Conservation (phyloP, 2,797 vertebrate genomes). For the Crocodylus rhombifer region DNA sequence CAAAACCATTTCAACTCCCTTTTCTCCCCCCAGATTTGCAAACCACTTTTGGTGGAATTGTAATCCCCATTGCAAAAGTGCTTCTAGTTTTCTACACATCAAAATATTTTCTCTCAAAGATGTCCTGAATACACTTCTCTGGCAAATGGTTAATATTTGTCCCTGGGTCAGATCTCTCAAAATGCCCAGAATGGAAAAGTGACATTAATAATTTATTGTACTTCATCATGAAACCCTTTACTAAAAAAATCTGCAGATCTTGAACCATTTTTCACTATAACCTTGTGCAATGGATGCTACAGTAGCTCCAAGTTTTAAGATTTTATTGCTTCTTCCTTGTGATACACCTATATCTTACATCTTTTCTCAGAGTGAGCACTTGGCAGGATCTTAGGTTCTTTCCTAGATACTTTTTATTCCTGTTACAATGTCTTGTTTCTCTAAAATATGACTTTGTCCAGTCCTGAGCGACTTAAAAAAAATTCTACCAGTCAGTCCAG, state of each 20-base stretch:
- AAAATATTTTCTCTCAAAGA: neutral
- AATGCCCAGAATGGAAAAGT: neutral
- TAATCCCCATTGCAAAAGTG: neutral
- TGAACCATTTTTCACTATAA: neutral
- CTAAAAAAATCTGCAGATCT: neutral
- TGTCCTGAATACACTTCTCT: neutral
- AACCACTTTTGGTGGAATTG: neutral
- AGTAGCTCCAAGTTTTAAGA: neutral
- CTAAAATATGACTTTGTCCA: neutral
- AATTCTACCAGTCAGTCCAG: neutral
- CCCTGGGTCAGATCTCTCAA: neutral
- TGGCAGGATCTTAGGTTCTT: neutral
- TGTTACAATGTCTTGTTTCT: neutral
- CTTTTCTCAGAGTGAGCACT: neutral
- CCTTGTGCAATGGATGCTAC: neutral
- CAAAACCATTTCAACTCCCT: neutral
- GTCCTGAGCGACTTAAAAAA: too few relatives aligned
- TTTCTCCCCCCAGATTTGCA: neutral
- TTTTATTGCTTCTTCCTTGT: neutral
- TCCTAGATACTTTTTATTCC: neutral
- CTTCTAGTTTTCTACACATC: neutral
- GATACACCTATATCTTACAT: rapidly evolving
- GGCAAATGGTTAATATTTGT: neutral
- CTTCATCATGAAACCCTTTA: neutral
- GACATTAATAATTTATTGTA: neutral